Evolutionary conservation across 1,140 invertebrate genomes (phyloP).

Genomic region (Drosophila nigromelanica): DNA sequence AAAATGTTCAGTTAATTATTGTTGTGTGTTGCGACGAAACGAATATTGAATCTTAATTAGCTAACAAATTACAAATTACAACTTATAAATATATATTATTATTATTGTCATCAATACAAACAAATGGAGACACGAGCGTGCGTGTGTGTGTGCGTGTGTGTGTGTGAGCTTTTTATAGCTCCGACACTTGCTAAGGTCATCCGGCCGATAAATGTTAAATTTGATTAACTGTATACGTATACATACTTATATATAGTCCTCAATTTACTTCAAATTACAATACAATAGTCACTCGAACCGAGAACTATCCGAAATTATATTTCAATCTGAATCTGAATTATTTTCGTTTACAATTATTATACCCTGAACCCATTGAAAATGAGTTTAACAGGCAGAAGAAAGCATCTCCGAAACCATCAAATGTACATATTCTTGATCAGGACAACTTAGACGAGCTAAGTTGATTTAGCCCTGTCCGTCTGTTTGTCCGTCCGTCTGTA

Average conservation of each 20-base stretch:
- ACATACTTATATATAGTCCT: background rate
- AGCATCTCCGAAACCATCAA: no score
- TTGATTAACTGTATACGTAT: constrained; percentile 2
- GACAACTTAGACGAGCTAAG: no score
- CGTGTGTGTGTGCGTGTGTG: background rate
- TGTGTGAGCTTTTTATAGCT: background rate
- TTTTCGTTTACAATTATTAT: no score
- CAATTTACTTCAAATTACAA: no score
- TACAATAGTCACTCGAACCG: no score
- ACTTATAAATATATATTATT: background rate
- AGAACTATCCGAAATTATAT: no score
- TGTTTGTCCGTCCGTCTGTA: no score
- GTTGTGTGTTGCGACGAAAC: background rate
- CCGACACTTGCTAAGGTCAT: background rate
- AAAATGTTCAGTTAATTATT: background rate
- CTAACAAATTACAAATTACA: background rate
- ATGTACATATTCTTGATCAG: no score
- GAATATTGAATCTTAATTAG: background rate
- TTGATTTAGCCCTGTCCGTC: no score
- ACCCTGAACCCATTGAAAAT: no score
- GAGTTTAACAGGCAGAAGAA: no score
- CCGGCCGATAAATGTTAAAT: constrained; percentile 26
- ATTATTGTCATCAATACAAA: background rate
- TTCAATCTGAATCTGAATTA: no score
- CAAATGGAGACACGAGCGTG: background rate